Conservation (phyloP, 2,888 invertebrate genomes). For the Cistogaster globosa region DNA sequence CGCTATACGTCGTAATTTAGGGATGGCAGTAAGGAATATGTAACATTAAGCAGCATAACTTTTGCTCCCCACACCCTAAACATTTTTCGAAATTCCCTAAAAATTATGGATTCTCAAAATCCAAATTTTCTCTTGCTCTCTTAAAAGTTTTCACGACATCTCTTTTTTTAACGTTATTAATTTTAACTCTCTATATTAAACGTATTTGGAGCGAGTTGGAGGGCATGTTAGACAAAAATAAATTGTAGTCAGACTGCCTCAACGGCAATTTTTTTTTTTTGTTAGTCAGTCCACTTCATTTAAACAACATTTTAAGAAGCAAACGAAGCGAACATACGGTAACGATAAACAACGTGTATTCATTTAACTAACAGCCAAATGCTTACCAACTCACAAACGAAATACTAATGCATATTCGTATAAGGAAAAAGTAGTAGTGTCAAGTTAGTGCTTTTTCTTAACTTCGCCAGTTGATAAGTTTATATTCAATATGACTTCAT, state of each 20-base stretch:
- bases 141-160: not conserved
- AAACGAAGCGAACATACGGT: conserved; percentile 17
- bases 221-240: conserved; percentile 37
- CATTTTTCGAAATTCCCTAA: not conserved
- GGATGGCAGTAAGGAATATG: too few relatives aligned
- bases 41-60: not conserved
- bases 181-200: not conserved
- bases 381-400: not conserved
- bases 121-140: conserved; percentile 1
- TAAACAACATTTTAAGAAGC: conserved; percentile 39
- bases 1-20: too few relatives aligned
- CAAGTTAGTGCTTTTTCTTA: not conserved
- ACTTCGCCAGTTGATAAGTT: not conserved
- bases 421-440: not conserved
- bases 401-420: not conserved
- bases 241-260: conserved; percentile 31
- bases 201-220: conserved; percentile 33
- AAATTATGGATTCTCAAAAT: not conserved
- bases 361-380: conserved; percentile 35
- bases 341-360: conserved; percentile 49
- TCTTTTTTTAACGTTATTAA: conserved; percentile 2
- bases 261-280: conserved; percentile 54
- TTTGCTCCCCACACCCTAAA: not conserved
- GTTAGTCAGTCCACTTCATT: conserved; percentile 48
- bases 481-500: too few relatives aligned